Base-by-base conservation (phyloP, 2,113 vertebrate species). In the Grus americana region DNA sequence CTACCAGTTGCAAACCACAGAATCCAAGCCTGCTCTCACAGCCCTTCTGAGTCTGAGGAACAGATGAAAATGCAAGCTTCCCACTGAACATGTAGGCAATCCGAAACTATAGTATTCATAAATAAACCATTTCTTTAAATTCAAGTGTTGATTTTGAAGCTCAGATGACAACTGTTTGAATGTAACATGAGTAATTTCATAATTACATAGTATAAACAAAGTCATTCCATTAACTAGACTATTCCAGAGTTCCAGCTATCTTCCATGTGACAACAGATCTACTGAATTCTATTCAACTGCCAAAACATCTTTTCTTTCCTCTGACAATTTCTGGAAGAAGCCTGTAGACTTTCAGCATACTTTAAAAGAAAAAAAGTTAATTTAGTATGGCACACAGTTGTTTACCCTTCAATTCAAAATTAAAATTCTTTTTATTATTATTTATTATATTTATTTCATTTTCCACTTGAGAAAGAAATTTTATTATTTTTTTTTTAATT, bases 21-120 rank as follows among this genome's bases (percentile, higher is more conserved):
- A n/a, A 62, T 27, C 46, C 44, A 79, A 40, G 17, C 12, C 50
- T 59, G 2, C 18, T 66, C 36, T 38, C 54, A n/a, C 20, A 66
- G 62, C 24, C 18, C 54, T 70, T 52, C 17, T 23, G 44, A 49
- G 34, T 62, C 11, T 4, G 2, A 82, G 22, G 11, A 36, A 62
- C n/a, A 67, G n/a, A n/a, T 66, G 4, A 80, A 86, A 79, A 83
- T 3, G 20, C 40, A 61, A 67, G 12, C 26, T 88, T 90, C 54
- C 17, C 62, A 32, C 44, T 18, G 22, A 76, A 49, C 0, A 0
- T 16, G 24, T 18, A 81, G 71, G n/a, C 10, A 76, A n/a, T 10
- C 8, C 26, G 34, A 76, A 86, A 66, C 40, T 61, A n/a, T 68
- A 68, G 44, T 50, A 52, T 29, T 59, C 17, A 59, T 44, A 36